Base-by-base conservation (phyloP, 2,888 invertebrate genomes). In the Gymnosoma rotundatum region DNA sequence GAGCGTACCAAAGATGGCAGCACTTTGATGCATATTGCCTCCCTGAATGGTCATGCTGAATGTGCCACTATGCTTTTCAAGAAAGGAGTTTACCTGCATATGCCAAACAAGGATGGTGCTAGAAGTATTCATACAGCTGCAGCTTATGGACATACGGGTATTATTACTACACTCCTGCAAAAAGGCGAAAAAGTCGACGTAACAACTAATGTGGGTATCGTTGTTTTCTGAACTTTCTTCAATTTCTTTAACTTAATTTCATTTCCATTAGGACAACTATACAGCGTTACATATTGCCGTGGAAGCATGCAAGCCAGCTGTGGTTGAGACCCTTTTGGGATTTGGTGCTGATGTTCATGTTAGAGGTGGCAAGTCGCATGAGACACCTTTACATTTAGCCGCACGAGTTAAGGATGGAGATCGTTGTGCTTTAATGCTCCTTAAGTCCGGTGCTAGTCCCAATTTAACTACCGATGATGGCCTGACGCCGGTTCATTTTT, bases 61-160 rank as follows among this genome's bases (percentile, higher is more conserved):
- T 99, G 99, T 89, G 99, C 99, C 61, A 96, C 98, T 94, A 98
- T 98, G 95, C 96, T 99, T 84, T 97, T 99, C 92, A 98, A 98
- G 93, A 98, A 99, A 91, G 99, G 99, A 14, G 99, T 99, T 50
- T 99, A 99, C 87, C 94, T 99, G 25, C 98, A 99, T 91, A 99
- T 99, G 99, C 99, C 99, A 84, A 99, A 99, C 92, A 99, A 99
- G 88, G 90, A 91, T 88, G 99, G 99, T 36, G 99, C 99, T 0
- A 94, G 99, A 81, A 98, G 99, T 91, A 97, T 99, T 86, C 99
- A 99, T 93, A 98, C 98, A 0, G 99, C 99, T 0, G 99, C 99
- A 14, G 95, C 97, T 89, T 98, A 98, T 89, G 99, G 99, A 0
- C 99, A 99, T 91, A 98, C 98, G 7, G 98, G 98, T 38, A 99